These are phyloP conservation scores for Aphidius ervi DNA, from an alignment of 1,140 invertebrate species.

Conservation along the genomic window DNA sequence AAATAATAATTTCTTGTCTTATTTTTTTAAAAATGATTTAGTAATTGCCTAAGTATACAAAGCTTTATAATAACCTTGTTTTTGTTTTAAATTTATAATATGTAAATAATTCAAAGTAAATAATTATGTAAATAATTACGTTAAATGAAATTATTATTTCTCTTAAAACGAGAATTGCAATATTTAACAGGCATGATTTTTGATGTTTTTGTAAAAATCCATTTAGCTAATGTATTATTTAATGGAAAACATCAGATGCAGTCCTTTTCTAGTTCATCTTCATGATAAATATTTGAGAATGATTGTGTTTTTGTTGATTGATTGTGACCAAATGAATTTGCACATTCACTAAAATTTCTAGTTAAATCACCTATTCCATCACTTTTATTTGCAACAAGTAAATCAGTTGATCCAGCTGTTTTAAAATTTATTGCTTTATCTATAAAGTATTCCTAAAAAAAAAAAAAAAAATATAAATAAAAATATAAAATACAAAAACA, in stretches of 20 bases:
- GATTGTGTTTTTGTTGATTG: constrained; percentile 25
- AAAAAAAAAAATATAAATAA: constrained; percentile 26
- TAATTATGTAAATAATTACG: not conserved
- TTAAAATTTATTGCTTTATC: not conserved
- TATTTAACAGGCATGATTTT: constrained; percentile 59
- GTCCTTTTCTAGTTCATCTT: constrained; percentile 45
- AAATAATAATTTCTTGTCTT: no score
- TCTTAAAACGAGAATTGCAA: constrained; percentile 91
- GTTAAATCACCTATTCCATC: constrained; percentile 44
- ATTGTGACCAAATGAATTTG: constrained; percentile 41
- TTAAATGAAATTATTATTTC: constrained; percentile 49
- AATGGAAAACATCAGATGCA: constrained; percentile 28
- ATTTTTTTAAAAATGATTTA: no score
- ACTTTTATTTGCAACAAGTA: constrained; percentile 29
- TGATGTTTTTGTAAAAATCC: not conserved
- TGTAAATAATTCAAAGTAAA: no score
- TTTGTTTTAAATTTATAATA: no score
- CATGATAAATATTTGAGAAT: constrained; percentile 33
- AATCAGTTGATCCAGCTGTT: constrained; percentile 28
- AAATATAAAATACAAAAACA: constrained; percentile 3
- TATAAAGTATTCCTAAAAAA: constrained; percentile 18
- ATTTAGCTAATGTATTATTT: no score
- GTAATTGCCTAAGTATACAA: no score
- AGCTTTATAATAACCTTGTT: no score
- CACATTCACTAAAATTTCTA: constrained; percentile 47